Evolutionary conservation across 2,113 vertebrate genomes (phyloP).

Genomic region (Perccottus glenii): DNA sequence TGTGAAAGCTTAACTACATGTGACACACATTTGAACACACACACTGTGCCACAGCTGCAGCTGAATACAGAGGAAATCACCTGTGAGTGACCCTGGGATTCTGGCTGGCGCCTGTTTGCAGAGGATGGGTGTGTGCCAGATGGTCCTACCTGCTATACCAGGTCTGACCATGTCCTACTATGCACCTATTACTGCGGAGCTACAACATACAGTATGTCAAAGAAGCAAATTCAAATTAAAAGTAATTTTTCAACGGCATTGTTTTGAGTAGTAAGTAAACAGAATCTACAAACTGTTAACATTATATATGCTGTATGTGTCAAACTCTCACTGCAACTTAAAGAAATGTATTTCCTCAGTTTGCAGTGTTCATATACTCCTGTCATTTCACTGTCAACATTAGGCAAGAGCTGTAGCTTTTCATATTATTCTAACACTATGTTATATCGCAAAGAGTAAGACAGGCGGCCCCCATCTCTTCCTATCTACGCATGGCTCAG

Average conservation of each 20-base stretch:
- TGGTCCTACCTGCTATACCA: constrained; percentile 54
- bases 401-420: constrained; percentile 19
- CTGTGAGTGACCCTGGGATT: constrained; percentile 61
- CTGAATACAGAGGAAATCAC: constrained; percentile 51
- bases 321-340: constrained; percentile 14
- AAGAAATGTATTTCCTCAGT: constrained; percentile 7
- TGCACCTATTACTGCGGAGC: constrained; percentile 39
- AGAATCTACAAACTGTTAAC: neutral
- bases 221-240: too few relatives aligned
- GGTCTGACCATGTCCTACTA: constrained; percentile 35
- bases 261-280: neutral
- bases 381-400: constrained; percentile 44
- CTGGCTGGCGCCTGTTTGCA: constrained; percentile 34
- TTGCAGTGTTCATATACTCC: constrained; percentile 27
- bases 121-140: constrained; percentile 47
- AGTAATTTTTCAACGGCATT: neutral
- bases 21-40: constrained; percentile 20
- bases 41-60: constrained; percentile 55
- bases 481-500: constrained; percentile 33
- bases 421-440: constrained; percentile 25
- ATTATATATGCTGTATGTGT: constrained; percentile 3
- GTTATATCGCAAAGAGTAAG: constrained; percentile 37
- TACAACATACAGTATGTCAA: neutral
- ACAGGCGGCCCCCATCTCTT: constrained; percentile 26
- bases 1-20: constrained; percentile 49